Conservation (phyloP, 2,797 vertebrate genomes). For the Oreonectes daqikongensis region DNA sequence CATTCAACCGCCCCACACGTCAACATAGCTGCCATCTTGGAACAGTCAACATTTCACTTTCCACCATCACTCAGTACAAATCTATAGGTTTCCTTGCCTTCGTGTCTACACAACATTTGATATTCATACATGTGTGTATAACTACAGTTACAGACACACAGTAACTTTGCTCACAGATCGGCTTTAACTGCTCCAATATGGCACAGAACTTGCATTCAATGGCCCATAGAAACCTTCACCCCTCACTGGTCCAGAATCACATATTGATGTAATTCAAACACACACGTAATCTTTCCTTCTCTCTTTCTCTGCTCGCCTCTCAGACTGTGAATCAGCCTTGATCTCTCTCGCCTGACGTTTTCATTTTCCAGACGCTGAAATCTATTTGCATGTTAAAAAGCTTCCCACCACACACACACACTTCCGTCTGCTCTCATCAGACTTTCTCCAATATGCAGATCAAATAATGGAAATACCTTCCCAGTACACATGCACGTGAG, state of each 20-base stretch:
- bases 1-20: too few species aligned
- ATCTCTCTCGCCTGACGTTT: conserved; percentile 32
- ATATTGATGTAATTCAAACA: neutral
- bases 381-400: conserved; percentile 58
- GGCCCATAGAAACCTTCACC: too few species aligned
- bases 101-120: too few species aligned
- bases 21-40: too few species aligned
- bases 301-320: conserved; percentile 18
- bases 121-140: too few species aligned
- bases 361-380: conserved; percentile 46
- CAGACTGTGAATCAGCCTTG: conserved; percentile 19
- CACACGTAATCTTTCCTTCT: neutral
- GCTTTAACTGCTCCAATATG: too few species aligned
- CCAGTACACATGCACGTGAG: neutral
- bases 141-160: too few species aligned
- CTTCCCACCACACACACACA: conserved; percentile 1
- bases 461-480: conserved; percentile 21
- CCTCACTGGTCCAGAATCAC: neutral
- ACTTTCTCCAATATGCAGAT: conserved; percentile 1
- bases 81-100: too few species aligned
- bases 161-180: too few species aligned
- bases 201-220: too few species aligned
- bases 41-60: too few species aligned
- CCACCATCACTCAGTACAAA: too few species aligned
- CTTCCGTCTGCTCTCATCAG: conserved; percentile 28